A percentile compares a stretch with the other conserved stretches of the same genome.
Conservation (phyloP, 2,113 vertebrate genomes). For the Ceuthmochares aereus region DNA sequence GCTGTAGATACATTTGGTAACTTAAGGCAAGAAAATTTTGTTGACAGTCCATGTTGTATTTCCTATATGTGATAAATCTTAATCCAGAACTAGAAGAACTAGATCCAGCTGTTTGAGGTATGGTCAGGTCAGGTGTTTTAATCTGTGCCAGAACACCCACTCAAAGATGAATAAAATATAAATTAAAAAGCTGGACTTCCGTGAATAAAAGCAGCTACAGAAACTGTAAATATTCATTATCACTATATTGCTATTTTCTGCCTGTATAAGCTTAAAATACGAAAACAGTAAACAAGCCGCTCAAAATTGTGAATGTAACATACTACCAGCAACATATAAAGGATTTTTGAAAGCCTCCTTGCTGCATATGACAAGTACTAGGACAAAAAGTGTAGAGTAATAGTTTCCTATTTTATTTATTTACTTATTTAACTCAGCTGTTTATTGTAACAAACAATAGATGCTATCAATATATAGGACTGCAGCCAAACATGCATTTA, state of each 20-base stretch:
- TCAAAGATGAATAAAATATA: background rate
- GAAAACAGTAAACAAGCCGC: background rate
- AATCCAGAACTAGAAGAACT: background rate
- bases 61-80: background rate
- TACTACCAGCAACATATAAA: background rate
- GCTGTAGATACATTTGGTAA: background rate
- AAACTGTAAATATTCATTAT: background rate
- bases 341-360: background rate
- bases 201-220: background rate
- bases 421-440: background rate
- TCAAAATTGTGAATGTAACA: background rate
- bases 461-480: background rate
- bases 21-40: background rate
- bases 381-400: background rate
- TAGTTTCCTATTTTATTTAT: background rate
- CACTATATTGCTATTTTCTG: background rate
- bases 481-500: background rate
- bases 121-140: accelerated
- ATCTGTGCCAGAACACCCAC: background rate
- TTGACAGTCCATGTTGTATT: background rate
- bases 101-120: background rate
- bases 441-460: background rate
- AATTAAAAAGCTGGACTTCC: background rate
- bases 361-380: background rate
- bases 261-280: background rate